Evolutionary conservation across 1,140 invertebrate species (phyloP), one percentile per base, ranked within the genome.

Genomic region (Drosophila tropicalis): DNA sequence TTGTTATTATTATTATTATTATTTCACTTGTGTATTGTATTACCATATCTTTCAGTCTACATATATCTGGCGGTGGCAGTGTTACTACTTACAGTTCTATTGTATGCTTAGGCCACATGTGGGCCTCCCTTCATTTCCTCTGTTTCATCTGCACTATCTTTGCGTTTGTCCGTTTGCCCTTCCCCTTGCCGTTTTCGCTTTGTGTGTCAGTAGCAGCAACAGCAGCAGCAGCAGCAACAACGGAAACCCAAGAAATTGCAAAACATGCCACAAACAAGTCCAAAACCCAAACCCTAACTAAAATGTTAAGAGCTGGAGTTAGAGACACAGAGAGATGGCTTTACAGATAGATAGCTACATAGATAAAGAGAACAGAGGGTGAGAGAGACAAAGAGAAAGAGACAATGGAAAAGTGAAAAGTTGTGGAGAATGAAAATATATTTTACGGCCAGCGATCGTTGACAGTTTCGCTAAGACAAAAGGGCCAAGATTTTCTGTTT

Each of bases 231-330:
- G n/a, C 55, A 57, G 7, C 55, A 36, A 36, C 56, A 58, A 58
- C 56, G 56, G 56, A 58, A 58, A 58, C 56, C 56, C 17, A 58
- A 58, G 56, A 58, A 58, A 58, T 58, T 58, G 56, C 56, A 58
- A 58, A 58, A 58, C 56, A 58, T 58, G 56, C 56, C 56, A 58
- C 56, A 58, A 58, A 58, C 56, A 58, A 58, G 56, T 9, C 32
- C 29, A 58, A 58, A 58, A 19, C 51, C 22, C 51, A 54, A 25
- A 54, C 51, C 22, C 34, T 36, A 36, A 36, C 7, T 12, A 9
- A 36, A 58, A 36, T 32, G 32, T 15, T 17, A 32, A 57, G 55
- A 25, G 47, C 9, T 5, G 4, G 6, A 57, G 55, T 34, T 32
- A 57, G 22, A 32, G 55, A 57, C 29, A 36, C 29, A 58, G 56